phyloP scores from a whole-genome alignment of 2,888 invertebrate species.

The Agriotes lineatus region DNA sequence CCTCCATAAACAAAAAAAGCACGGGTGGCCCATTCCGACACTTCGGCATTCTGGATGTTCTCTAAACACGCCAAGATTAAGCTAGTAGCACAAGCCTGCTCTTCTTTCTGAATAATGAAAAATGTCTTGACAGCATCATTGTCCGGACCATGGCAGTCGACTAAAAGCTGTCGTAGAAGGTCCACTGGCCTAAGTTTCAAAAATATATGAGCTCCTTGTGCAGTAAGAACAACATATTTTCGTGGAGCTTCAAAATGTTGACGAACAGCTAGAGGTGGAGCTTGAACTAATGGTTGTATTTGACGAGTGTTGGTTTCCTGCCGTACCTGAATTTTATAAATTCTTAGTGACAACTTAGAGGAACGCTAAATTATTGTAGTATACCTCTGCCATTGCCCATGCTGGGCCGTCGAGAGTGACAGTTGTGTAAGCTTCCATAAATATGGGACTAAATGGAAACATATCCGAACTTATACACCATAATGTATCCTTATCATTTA shows the following conservation, averaged over 20 bases:
- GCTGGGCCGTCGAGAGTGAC: constrained; percentile 88
- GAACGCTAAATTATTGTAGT: too few relatives aligned
- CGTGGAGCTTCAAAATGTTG: constrained; percentile 80
- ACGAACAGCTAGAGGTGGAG: constrained; percentile 76
- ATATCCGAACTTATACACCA: constrained; percentile 84
- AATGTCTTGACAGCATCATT: constrained; percentile 87
- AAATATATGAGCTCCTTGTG: constrained; percentile 88
- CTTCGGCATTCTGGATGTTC: constrained; percentile 72
- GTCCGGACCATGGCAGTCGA: constrained; percentile 88
- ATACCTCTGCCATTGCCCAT: constrained; percentile 83
- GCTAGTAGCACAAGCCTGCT: constrained; percentile 92
- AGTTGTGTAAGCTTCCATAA: constrained; percentile 83
- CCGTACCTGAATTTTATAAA: constrained; percentile 44
- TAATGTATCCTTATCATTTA: constrained; percentile 80
- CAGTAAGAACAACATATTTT: constrained; percentile 88
- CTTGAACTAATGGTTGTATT: constrained; percentile 55
- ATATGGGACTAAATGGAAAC: constrained; percentile 74
- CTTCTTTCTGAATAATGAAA: constrained; percentile 85
- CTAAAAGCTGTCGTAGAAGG: constrained; percentile 83
- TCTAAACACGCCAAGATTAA: constrained; percentile 86
- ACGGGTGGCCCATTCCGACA: constrained; percentile 89
- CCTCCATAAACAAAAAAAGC: constrained; percentile 95
- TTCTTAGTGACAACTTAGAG: too few relatives aligned
- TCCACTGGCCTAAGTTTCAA: constrained; percentile 90
- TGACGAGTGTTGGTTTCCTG: constrained; percentile 39